Conservation (phyloP, 2,113 vertebrate genomes). For the Mustela lutreola region DNA sequence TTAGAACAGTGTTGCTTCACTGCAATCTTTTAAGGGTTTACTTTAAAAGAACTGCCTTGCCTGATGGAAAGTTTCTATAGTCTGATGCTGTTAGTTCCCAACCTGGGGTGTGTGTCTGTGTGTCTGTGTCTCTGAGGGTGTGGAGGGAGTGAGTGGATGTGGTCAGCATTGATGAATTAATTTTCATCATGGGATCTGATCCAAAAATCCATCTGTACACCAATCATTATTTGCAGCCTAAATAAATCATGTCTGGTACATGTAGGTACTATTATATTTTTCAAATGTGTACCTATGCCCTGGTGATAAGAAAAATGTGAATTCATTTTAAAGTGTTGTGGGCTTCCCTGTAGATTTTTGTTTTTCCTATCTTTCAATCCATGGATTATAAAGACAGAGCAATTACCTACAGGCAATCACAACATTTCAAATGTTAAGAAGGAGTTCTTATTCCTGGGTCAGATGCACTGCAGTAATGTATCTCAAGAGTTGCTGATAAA, state of each 20-base stretch:
- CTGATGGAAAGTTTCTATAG: slow-evolving; percentile 2
- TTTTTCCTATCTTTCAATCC: slow-evolving; percentile 50
- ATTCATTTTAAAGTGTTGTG: slow-evolving; percentile 53
- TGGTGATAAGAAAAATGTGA: slow-evolving; percentile 18
- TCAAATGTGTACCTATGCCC: neutral
- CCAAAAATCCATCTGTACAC: neutral
- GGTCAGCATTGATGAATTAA: neutral
- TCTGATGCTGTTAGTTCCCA: neutral
- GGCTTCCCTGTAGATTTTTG: slow-evolving; percentile 32
- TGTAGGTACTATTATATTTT: neutral
- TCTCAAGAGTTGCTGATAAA: slow-evolving; percentile 57
- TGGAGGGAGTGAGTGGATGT: neutral
- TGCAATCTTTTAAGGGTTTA: slow-evolving; percentile 4
- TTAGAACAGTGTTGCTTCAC: slow-evolving; percentile 58
- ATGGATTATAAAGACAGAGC: slow-evolving; percentile 13
- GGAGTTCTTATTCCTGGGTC: neutral
- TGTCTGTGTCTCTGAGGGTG: neutral
- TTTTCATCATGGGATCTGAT: neutral
- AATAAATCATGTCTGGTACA: neutral
- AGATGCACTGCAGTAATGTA: neutral
- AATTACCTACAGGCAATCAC: neutral
- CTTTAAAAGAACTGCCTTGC: slow-evolving; percentile 21
- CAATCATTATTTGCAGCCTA: neutral
- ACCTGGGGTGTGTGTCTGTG: neutral
- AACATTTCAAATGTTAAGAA: slow-evolving; percentile 11